These are phyloP conservation scores for Anthonomus grandis DNA, from an alignment of 1,140 invertebrate species.

Conservation along the genomic window DNA sequence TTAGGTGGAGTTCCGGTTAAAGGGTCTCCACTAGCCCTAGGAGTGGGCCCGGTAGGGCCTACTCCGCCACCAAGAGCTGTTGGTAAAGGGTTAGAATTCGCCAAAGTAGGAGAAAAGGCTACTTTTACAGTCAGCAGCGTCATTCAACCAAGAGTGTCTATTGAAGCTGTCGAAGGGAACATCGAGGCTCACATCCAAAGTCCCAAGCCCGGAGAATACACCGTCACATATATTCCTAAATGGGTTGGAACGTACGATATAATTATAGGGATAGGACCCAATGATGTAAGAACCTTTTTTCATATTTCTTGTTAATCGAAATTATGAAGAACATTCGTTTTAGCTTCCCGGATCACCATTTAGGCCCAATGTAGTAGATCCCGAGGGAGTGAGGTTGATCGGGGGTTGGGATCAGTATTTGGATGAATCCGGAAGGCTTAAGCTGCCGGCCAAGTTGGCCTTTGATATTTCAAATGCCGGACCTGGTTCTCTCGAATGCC, in stretches of 20 bases:
- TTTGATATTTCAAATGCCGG: slow-evolving; percentile 74
- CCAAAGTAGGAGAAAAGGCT: slow-evolving; percentile 69
- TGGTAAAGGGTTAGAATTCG: slow-evolving; percentile 63
- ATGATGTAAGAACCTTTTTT: slow-evolving; percentile 38
- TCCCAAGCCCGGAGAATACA: slow-evolving; percentile 47
- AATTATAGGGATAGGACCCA: slow-evolving; percentile 52
- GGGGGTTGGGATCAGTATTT: slow-evolving; percentile 80
- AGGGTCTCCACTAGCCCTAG: slow-evolving; percentile 61
- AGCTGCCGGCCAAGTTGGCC: slow-evolving; percentile 71
- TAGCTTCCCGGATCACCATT: slow-evolving; percentile 47
- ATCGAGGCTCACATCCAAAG: slow-evolving; percentile 46
- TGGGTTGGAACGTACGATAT: slow-evolving; percentile 71
- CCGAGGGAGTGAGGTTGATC: slow-evolving; percentile 52
- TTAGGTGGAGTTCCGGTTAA: slow-evolving; percentile 57
- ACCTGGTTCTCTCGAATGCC: slow-evolving; percentile 66
- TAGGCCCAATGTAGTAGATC: slow-evolving; percentile 42
- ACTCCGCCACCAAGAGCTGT: slow-evolving; percentile 53
- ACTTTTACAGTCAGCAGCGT: slow-evolving; percentile 67
- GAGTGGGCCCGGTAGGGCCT: slow-evolving; percentile 49
- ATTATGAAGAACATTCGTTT: slow-evolving; percentile 13
- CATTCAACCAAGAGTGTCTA: slow-evolving; percentile 50
- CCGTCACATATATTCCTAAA: slow-evolving; percentile 64
- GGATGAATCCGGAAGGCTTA: slow-evolving; percentile 71
- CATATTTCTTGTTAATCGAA: slow-evolving; percentile 1
- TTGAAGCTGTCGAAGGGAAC: slow-evolving; percentile 46